Evolutionary conservation across 2,113 vertebrate species (phyloP).

Genomic region (Rynchops niger): DNA sequence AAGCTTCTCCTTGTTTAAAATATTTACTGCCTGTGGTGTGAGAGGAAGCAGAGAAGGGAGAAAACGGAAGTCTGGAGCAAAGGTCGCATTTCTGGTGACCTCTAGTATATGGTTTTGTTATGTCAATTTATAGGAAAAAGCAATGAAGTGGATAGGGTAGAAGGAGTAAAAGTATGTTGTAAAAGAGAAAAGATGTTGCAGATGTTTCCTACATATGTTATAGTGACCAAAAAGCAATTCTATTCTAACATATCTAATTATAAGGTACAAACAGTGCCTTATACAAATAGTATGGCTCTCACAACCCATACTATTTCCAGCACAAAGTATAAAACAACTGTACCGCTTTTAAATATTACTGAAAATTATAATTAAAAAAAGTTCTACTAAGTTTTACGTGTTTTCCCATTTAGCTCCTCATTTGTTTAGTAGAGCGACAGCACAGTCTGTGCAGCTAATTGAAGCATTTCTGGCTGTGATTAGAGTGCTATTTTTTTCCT

Average conservation of each 20-base stretch:
- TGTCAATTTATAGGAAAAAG: neutral
- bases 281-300: neutral
- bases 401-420: neutral
- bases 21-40: slow-evolving; percentile 30
- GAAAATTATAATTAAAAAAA: neutral
- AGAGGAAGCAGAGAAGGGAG: neutral
- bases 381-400: neutral
- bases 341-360: neutral
- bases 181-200: neutral
- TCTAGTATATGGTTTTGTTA: neutral
- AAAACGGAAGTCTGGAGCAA: slow-evolving; percentile 9
- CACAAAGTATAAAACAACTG: fast-evolving
- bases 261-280: neutral
- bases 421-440: neutral
- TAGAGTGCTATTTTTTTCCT: neutral
- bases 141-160: neutral
- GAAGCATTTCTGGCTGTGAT: neutral
- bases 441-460: neutral
- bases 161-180: neutral
- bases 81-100: neutral
- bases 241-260: fast-evolving
- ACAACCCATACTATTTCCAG: neutral
- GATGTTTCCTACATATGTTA: neutral
- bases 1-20: slow-evolving; percentile 47
- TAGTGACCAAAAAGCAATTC: neutral